These are phyloP conservation scores for Apodemia mormo DNA, from an alignment of 2,888 invertebrate genomes.

Conservation along the genomic window DNA sequence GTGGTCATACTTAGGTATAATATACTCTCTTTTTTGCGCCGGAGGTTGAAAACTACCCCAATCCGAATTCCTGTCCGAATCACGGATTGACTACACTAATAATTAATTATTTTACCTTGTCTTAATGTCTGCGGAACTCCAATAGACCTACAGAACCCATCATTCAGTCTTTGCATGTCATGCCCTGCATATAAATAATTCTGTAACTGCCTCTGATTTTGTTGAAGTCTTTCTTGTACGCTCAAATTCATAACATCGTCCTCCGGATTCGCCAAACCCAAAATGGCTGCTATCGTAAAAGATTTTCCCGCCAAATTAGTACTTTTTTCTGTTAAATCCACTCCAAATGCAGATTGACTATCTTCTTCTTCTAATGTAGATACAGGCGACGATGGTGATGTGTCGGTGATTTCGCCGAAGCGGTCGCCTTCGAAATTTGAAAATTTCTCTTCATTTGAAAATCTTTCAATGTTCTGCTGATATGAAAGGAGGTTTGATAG, in stretches of 20 bases:
- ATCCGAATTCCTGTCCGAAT: no score
- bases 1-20: no score
- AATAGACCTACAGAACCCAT: conserved; percentile 62
- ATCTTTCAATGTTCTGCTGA: conserved; percentile 59
- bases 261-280: conserved; percentile 85
- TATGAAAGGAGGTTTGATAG: conserved; percentile 64
- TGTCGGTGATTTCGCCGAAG: conserved; percentile 48
- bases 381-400: conserved; percentile 58
- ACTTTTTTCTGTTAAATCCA: conserved; percentile 69
- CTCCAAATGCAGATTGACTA: conserved; percentile 66
- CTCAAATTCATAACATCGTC: conserved; percentile 80
- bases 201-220: conserved; percentile 67
- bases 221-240: conserved; percentile 74
- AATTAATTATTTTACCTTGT: conserved; percentile 57
- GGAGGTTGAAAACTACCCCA: no score
- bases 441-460: conserved; percentile 59
- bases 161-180: conserved; percentile 66
- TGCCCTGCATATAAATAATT: conserved; percentile 68
- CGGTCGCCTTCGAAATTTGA: conserved; percentile 49
- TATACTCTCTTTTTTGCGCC: no score
- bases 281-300: conserved; percentile 93
- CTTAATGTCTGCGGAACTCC: conserved; percentile 55
- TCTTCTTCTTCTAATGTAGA: conserved; percentile 69
- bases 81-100: no score
- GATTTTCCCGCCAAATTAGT: conserved; percentile 84